phyloP scores from a whole-genome alignment of 2,888 invertebrate species.

The Pachymerium ferrugineum region DNA sequence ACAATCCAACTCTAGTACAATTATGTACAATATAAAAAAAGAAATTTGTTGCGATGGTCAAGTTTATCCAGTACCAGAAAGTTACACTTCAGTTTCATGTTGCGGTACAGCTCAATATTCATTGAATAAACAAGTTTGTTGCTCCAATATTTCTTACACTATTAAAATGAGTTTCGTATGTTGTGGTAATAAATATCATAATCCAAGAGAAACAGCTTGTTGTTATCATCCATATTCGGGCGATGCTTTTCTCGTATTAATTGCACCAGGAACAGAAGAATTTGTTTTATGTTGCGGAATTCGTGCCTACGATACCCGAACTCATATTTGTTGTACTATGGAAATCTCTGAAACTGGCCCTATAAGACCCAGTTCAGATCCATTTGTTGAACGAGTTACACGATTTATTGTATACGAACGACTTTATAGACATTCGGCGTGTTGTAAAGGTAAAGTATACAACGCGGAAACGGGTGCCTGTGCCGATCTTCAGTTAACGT shows the following conservation, averaged over 20 bases:
- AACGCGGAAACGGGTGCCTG: not conserved
- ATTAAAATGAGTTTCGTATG: not conserved
- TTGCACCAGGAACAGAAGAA: not conserved
- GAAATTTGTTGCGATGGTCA: not conserved
- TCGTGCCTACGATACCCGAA: not conserved
- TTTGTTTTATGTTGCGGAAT: not conserved
- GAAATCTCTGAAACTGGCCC: not conserved
- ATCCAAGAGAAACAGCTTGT: not conserved
- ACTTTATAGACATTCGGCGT: not conserved
- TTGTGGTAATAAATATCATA: not conserved
- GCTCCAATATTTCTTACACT: not conserved
- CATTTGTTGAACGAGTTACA: not conserved
- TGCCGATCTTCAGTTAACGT: not conserved
- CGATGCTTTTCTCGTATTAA: not conserved
- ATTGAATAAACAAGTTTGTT: not conserved
- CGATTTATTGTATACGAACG: not conserved
- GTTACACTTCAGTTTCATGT: not conserved
- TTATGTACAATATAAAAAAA: not conserved
- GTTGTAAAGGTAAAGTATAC: not conserved
- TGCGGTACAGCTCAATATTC: not conserved
- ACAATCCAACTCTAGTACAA: not conserved
- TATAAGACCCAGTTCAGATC: not conserved
- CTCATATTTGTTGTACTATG: not conserved
- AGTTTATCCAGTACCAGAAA: not conserved
- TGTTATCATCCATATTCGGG: not conserved